phyloP scores from a whole-genome alignment of 1,140 invertebrate genomes.

The Psilanteris sp. region DNA sequence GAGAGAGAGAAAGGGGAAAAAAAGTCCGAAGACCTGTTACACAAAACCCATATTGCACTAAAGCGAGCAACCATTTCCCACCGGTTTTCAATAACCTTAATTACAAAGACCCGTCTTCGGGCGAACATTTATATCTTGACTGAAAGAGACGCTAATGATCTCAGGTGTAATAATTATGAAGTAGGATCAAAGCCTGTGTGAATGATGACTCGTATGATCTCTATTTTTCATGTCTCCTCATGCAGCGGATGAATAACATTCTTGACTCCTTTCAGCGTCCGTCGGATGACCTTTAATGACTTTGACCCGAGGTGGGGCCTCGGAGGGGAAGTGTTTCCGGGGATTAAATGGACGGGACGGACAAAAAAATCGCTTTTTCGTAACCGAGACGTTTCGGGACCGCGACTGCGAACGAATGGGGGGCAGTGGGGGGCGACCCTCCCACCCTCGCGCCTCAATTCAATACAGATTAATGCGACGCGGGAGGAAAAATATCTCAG shows the following conservation, averaged over 20 bases:
- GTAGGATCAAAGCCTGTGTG: conserved; percentile 42
- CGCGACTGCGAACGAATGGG: neutral
- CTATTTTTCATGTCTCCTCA: conserved; percentile 62
- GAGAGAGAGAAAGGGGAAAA: too few relatives aligned
- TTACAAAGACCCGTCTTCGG: conserved; percentile 36
- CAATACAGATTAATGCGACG: conserved; percentile 31
- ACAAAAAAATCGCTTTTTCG: conserved; percentile 21
- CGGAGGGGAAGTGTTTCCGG: conserved; percentile 45
- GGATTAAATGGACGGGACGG: conserved; percentile 25
- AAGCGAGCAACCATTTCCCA: conserved; percentile 49
- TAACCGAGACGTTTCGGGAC: conserved; percentile 26
- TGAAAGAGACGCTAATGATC: conserved; percentile 59
- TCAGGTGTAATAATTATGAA: conserved; percentile 62
- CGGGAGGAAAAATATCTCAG: conserved; percentile 35
- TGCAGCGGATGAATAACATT: conserved; percentile 60
- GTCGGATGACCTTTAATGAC: conserved; percentile 52
- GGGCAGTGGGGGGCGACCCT: neutral
- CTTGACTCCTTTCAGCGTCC: conserved; percentile 55
- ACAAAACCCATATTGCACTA: conserved; percentile 54
- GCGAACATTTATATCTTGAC: conserved; percentile 38
- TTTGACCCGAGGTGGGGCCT: neutral
- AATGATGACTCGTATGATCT: conserved; percentile 60
- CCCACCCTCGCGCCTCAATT: neutral
- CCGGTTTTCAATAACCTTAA: conserved; percentile 52
- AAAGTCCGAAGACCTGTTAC: conserved; percentile 37